Conservation (phyloP, 2,113 vertebrate species). For the Euleptes europaea region DNA sequence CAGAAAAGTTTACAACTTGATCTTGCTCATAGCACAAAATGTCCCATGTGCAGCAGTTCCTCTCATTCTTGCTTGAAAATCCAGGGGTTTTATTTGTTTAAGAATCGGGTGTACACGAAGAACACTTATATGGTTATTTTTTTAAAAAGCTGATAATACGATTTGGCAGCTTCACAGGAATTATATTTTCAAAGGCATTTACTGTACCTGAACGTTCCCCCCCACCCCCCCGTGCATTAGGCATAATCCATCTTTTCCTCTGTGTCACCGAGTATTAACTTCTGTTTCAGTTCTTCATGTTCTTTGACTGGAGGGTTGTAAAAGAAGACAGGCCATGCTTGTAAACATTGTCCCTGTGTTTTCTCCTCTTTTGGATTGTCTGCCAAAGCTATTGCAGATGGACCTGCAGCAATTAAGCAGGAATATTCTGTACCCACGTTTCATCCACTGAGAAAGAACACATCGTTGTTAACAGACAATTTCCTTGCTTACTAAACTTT, state of each 20-base stretch:
- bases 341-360: neutral
- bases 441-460: neutral
- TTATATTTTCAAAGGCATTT: constrained; percentile 32
- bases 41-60: neutral
- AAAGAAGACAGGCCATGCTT: neutral
- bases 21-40: too few relatives aligned
- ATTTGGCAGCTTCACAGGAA: constrained; percentile 27
- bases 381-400: neutral
- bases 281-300: neutral
- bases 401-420: neutral
- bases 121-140: constrained; percentile 16
- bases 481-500: too few relatives aligned
- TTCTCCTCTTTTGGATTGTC: neutral
- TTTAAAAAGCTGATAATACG: neutral
- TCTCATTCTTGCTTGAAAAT: constrained; percentile 24
- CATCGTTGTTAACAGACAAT: neutral
- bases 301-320: neutral
- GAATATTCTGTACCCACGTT: constrained; percentile 9
- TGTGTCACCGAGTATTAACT: neutral
- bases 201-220: constrained; percentile 36
- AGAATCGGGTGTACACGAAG: constrained; percentile 32
- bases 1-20: neutral
- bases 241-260: neutral
- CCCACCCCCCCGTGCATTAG: neutral
- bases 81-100: constrained; percentile 17